phyloP scores from a whole-genome alignment of 2,113 vertebrate species.

The Ploceus nigricollis region DNA sequence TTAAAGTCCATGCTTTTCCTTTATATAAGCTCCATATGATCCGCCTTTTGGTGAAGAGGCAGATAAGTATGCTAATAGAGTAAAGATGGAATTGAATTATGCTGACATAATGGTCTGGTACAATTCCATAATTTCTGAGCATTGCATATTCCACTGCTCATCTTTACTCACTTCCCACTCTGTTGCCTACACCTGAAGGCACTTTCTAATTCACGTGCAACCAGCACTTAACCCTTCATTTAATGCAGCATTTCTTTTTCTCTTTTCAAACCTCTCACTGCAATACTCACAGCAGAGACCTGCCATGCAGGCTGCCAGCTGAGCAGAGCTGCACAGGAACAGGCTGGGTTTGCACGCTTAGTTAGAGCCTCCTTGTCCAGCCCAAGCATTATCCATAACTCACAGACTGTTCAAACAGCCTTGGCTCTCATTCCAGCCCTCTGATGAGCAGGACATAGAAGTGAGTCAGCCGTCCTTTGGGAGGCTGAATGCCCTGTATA shows the following conservation, averaged over 20 bases:
- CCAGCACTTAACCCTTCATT: neutral
- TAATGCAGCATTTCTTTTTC: neutral
- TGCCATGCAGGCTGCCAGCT: slow-evolving; percentile 4
- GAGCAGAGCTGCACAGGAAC: neutral
- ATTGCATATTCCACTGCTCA: neutral
- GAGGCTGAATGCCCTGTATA: neutral
- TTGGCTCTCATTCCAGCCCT: neutral
- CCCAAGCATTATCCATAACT: neutral
- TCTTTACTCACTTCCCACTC: slow-evolving; percentile 6
- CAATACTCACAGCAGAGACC: neutral
- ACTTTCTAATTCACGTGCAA: neutral
- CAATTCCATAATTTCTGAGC: neutral
- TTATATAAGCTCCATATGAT: neutral
- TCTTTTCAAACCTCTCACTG: neutral
- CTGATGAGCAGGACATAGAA: slow-evolving; percentile 1
- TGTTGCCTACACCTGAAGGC: neutral
- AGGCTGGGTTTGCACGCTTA: slow-evolving; percentile 6
- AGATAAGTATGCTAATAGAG: neutral
- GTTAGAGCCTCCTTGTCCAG: neutral
- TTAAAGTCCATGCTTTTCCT: neutral
- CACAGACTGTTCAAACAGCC: neutral
- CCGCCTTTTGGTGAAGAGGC: neutral
- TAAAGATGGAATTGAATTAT: neutral
- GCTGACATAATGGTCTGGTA: neutral
- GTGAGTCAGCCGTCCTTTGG: slow-evolving; percentile 43